Percentiles rank a stretch among this genome's conserved stretches.
These are phyloP conservation scores for Mallateleia sp. DNA, from an alignment of 2,888 invertebrate genomes.

Conservation along the genomic window DNA sequence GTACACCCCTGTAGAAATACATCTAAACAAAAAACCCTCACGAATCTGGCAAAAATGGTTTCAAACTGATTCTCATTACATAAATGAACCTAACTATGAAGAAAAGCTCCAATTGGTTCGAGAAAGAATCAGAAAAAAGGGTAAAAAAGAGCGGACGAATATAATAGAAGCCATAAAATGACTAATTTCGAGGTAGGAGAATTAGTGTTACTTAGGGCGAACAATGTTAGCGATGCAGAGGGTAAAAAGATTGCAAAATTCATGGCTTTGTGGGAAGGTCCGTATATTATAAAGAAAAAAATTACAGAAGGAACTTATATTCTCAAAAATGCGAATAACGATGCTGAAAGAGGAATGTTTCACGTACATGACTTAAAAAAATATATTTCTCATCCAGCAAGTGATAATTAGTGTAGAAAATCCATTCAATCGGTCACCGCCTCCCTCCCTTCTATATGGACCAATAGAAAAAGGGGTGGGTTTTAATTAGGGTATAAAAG, in stretches of 20 bases:
- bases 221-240: slow-evolving; percentile 34
- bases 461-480: too few relatives aligned
- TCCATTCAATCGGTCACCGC: too few relatives aligned
- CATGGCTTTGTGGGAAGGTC: slow-evolving; percentile 59
- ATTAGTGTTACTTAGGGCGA: slow-evolving; percentile 35
- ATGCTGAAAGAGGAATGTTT: slow-evolving; percentile 27
- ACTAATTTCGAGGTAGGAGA: slow-evolving; percentile 28
- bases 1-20: slow-evolving; percentile 2
- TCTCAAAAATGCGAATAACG: not conserved
- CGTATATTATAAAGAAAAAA: slow-evolving; percentile 37
- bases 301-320: slow-evolving; percentile 14
- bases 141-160: slow-evolving; percentile 5
- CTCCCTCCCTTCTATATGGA: too few relatives aligned
- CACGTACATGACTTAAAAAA: slow-evolving; percentile 11
- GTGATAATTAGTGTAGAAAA: too few relatives aligned
- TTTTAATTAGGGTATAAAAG: too few relatives aligned
- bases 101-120: not conserved
- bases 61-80: not conserved
- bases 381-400: too few relatives aligned
- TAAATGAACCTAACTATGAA: not conserved
- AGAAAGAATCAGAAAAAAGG: slow-evolving; percentile 32
- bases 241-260: slow-evolving; percentile 55
- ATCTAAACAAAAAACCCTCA: slow-evolving; percentile 7
- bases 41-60: slow-evolving; percentile 9
- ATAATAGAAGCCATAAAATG: slow-evolving; percentile 14